These are phyloP conservation scores for Indicator maculatus DNA, from an alignment of 2,113 vertebrate genomes.

Conservation along the genomic window DNA sequence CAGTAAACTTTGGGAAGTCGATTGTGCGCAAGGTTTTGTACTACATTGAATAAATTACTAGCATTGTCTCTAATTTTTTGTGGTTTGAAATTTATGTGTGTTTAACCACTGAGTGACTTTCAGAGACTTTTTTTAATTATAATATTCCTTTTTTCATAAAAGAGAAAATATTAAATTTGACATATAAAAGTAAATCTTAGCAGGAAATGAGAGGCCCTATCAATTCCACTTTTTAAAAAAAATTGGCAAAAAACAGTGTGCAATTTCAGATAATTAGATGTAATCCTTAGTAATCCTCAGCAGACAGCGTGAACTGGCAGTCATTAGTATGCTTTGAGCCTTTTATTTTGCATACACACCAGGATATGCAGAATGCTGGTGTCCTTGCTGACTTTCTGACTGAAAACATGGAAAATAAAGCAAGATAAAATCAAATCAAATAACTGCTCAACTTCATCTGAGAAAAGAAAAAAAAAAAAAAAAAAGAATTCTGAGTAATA, in stretches of 20 bases:
- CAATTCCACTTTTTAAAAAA: conserved; percentile 42
- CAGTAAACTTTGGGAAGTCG: not conserved
- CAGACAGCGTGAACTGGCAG: conserved; percentile 36
- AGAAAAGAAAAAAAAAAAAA: not conserved
- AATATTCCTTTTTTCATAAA: not conserved
- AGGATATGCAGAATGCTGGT: not conserved
- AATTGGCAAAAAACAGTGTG: conserved; percentile 48
- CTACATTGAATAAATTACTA: not conserved
- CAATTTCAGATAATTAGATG: conserved; percentile 71
- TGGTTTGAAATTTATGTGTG: not conserved
- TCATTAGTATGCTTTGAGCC: conserved; percentile 42
- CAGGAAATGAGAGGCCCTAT: conserved; percentile 45
- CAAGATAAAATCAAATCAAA: conserved; percentile 1
- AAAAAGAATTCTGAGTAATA: not conserved
- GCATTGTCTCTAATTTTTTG: not conserved
- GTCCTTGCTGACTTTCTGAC: conserved; percentile 11
- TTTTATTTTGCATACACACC: conserved; percentile 38
- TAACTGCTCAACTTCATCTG: not conserved
- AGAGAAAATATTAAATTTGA: not conserved
- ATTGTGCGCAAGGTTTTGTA: not conserved
- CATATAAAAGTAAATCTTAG: conserved; percentile 7
- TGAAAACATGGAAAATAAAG: conserved; percentile 23
- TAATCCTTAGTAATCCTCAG: conserved; percentile 68
- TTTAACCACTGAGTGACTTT: not conserved
- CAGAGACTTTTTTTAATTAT: not conserved